phyloP scores from a whole-genome alignment of 2,113 vertebrate genomes.

The Polypterus bichir region DNA sequence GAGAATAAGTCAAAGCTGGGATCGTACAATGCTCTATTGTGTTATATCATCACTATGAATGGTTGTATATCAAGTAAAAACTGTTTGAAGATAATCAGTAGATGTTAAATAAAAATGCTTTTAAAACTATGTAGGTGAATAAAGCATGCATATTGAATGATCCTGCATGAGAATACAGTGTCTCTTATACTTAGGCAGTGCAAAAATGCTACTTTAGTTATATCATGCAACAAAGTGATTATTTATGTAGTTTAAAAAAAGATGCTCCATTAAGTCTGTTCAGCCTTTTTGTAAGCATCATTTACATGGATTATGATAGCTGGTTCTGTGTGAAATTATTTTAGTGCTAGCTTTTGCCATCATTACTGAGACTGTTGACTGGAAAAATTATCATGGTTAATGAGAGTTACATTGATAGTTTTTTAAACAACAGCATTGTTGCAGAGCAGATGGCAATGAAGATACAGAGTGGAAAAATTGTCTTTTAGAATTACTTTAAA shows the following conservation, averaged over 20 bases:
- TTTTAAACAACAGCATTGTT: conserved; percentile 14
- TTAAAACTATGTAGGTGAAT: too few species aligned
- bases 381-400: neutral
- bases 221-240: too few species aligned
- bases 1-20: too few species aligned
- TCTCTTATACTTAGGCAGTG: too few species aligned
- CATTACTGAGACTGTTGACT: neutral
- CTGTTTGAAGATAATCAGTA: too few species aligned
- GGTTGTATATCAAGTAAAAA: too few species aligned
- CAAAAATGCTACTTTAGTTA: too few species aligned
- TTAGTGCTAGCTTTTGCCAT: conserved; percentile 2
- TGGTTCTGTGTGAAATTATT: conserved; percentile 2
- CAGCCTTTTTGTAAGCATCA: neutral
- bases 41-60: too few species aligned
- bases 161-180: too few species aligned
- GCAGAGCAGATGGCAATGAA: conserved; percentile 37
- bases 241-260: neutral
- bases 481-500: conserved; percentile 49
- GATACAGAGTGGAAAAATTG: conserved; percentile 28
- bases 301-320: conserved; percentile 4
- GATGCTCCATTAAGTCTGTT: conserved; percentile 3
- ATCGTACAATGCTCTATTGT: too few species aligned
- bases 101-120: too few species aligned
- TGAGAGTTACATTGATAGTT: conserved; percentile 6
- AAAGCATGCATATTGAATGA: too few species aligned